Base-by-base conservation (phyloP, 1,140 invertebrate species). In the Mycetomoellerius zeteki region DNA sequence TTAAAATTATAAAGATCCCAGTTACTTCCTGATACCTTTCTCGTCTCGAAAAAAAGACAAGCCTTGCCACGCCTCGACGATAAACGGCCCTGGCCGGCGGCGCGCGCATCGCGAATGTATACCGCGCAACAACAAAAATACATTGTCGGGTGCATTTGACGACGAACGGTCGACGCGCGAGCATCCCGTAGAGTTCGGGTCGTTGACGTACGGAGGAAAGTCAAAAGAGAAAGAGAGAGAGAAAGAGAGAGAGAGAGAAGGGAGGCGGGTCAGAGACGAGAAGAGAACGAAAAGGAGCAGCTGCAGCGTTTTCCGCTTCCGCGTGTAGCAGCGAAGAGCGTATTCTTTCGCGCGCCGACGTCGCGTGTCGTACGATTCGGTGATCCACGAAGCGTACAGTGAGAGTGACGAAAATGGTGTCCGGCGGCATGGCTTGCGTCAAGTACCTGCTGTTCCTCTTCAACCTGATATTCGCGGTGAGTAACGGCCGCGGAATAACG, bases 401-500 rank as follows among this genome's bases (percentile, higher is more conserved):
- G 65, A 86, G 54, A 84, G 69, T 78, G 77, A 52, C 56, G 60
- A 95, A 95, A 92, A 95, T 97, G 97, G 97, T 97, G 95, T 97
- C 97, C 92, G 97, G 97, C 92, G 97, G 97, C 92, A 97, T 97
- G 96, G 96, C 96, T 94, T 97, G 97, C 95, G 96, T 98, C 89
- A 98, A 98, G 96, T 98, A 97, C 94, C 95, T 98, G 90, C 96
- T 98, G 77, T 98, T 98, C 94, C 96, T 97, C 91, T 98, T 98
- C 96, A 98, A 98, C 94, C 96, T 98, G 91, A 94, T 98, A 65
- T 98, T 98, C 95, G 97, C 98, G 95, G 98, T 98, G 95, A 98
- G 97, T 96, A 94, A 30, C 72, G 43, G 8, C 33, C 8, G 33
- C 30, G 14, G 0, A 8, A 0, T 52, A 65, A 65, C 84, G 75